Conservation (phyloP, 1,140 invertebrate genomes). For the Spodoptera litura region DNA sequence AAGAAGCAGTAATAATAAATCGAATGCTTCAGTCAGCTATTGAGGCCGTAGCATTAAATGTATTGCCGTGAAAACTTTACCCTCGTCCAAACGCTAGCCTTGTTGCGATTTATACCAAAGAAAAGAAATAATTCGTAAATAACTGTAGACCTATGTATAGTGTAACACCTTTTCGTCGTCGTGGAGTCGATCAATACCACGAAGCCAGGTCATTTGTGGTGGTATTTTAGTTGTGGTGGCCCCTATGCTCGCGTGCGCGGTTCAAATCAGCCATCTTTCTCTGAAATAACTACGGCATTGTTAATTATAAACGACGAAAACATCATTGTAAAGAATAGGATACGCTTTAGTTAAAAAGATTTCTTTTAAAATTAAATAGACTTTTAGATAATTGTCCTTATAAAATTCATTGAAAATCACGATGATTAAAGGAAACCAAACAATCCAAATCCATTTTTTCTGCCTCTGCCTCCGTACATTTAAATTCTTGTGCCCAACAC, state of each 20-base stretch:
- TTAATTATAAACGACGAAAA: slow-evolving; percentile 25
- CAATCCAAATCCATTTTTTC: too few relatives aligned
- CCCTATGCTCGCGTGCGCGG: slow-evolving; percentile 38
- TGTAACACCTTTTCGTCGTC: slow-evolving; percentile 6
- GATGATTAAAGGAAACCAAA: neutral
- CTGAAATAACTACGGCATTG: neutral
- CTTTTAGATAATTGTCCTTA: neutral
- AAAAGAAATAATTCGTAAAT: neutral
- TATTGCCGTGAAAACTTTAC: too few relatives aligned
- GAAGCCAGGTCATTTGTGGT: slow-evolving; percentile 52
- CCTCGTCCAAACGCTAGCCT: too few relatives aligned
- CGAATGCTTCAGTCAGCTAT: too few relatives aligned
- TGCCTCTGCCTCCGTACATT: too few relatives aligned
- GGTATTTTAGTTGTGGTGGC: slow-evolving; percentile 53
- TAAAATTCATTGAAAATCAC: too few relatives aligned
- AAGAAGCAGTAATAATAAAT: too few relatives aligned
- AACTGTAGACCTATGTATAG: neutral
- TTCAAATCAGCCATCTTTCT: neutral
- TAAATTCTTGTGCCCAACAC: too few relatives aligned
- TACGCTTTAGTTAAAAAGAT: too few relatives aligned
- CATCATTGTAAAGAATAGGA: neutral
- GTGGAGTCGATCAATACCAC: slow-evolving; percentile 56
- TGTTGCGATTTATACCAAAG: neutral
- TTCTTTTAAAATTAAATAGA: too few relatives aligned
- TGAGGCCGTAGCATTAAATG: too few relatives aligned